Conservation (phyloP, 2,113 vertebrate genomes). For the Gila orcuttii region DNA sequence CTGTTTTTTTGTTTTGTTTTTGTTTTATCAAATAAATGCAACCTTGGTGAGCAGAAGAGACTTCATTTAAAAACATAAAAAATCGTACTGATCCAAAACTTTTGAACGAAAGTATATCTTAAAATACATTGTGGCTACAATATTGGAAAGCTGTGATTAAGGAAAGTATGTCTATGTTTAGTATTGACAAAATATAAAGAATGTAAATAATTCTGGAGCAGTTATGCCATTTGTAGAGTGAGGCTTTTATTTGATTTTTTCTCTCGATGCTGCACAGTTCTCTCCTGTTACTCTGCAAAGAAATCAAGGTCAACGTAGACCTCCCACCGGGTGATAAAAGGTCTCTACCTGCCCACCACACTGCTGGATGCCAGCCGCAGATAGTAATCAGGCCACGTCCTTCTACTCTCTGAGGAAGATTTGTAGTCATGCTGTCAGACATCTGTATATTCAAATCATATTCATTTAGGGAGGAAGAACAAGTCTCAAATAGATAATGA, state of each 20-base stretch:
- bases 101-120: no score
- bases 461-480: constrained; percentile 2
- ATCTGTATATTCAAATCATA: constrained; percentile 47
- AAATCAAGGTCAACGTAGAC: constrained; percentile 58
- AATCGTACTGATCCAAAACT: no score
- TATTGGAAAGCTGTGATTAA: neutral
- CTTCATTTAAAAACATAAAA: no score
- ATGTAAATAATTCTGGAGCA: constrained; percentile 52
- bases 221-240: neutral
- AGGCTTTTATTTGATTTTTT: constrained; percentile 38
- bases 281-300: constrained; percentile 36
- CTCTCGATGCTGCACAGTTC: constrained; percentile 26
- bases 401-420: constrained; percentile 30
- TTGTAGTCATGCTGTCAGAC: constrained; percentile 44
- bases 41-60: no score
- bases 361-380: constrained; percentile 31
- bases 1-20: no score
- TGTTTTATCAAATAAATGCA: no score
- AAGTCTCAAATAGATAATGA: neutral
- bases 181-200: constrained; percentile 50
- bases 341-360: constrained; percentile 48
- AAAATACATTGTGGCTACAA: no score
- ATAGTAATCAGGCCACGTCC: constrained; percentile 51
- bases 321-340: constrained; percentile 52
- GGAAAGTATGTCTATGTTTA: neutral